These are phyloP conservation scores for Riparia riparia DNA, from an alignment of 2,113 vertebrate species.

Conservation along the genomic window DNA sequence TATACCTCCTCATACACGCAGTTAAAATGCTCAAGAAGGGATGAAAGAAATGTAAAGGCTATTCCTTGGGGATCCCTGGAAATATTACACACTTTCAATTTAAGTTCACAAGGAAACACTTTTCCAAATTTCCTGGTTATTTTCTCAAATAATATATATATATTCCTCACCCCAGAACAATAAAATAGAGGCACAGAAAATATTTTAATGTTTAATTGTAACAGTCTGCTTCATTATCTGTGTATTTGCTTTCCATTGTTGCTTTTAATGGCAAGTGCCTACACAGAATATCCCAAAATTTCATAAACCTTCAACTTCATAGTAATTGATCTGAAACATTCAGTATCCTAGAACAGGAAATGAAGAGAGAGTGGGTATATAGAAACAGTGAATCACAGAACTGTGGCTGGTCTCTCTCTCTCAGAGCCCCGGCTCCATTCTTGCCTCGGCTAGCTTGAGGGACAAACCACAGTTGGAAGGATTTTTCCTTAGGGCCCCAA, in stretches of 20 bases:
- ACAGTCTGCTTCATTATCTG: background rate
- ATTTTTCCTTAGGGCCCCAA: too few species aligned
- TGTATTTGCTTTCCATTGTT: background rate
- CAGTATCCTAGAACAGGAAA: background rate
- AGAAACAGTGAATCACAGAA: background rate
- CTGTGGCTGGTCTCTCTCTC: too few species aligned
- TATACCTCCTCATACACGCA: background rate
- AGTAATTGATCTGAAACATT: background rate
- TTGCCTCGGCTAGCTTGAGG: too few species aligned
- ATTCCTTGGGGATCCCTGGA: background rate
- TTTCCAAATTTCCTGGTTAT: background rate
- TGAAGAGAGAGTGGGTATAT: background rate
- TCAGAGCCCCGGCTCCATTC: too few species aligned
- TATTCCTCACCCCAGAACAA: background rate
- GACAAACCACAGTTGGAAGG: too few species aligned
- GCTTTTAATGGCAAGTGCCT: background rate
- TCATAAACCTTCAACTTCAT: background rate
- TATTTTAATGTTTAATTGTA: background rate
- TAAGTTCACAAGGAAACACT: background rate
- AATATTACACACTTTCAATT: background rate
- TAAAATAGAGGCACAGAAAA: background rate
- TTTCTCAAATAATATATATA: background rate
- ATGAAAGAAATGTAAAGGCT: background rate
- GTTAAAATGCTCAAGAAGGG: background rate
- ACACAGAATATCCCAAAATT: background rate